phyloP scores from a whole-genome alignment of 2,113 vertebrate species.

The Eidolon helvum region DNA sequence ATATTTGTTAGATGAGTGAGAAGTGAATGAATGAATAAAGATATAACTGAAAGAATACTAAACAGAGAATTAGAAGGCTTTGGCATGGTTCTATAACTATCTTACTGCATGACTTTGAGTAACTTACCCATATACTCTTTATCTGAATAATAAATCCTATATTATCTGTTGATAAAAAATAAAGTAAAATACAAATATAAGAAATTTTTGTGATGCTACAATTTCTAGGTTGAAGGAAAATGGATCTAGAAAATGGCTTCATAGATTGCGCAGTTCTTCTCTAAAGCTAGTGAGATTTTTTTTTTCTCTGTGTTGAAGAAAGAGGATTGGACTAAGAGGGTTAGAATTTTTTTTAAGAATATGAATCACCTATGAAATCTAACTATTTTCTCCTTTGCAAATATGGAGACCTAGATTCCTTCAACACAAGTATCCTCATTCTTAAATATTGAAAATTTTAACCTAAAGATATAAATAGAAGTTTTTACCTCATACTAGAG shows the following conservation, averaged over 20 bases:
- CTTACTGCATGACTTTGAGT: background rate
- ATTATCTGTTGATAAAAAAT: background rate
- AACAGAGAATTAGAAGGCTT: background rate
- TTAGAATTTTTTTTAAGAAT: background rate
- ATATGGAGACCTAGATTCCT: background rate
- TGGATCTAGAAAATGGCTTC: background rate
- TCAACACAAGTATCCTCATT: background rate
- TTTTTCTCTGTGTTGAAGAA: background rate
- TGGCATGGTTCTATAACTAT: background rate
- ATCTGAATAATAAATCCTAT: background rate
- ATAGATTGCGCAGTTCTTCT: background rate
- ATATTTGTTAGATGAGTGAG: background rate
- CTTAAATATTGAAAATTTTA: background rate
- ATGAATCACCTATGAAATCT: background rate
- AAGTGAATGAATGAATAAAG: background rate
- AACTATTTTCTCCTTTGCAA: background rate
- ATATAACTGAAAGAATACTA: background rate
- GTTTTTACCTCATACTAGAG: background rate
- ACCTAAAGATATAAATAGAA: background rate
- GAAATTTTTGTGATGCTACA: background rate
- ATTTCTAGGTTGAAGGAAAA: background rate
- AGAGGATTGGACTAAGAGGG: background rate
- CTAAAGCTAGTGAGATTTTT: background rate
- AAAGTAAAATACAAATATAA: background rate
- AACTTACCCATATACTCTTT: background rate